Evolutionary conservation across 2,888 invertebrate genomes (phyloP), one percentile per base, ranked within the genome.

Genomic region (Acanthosepion pharaonis): DNA sequence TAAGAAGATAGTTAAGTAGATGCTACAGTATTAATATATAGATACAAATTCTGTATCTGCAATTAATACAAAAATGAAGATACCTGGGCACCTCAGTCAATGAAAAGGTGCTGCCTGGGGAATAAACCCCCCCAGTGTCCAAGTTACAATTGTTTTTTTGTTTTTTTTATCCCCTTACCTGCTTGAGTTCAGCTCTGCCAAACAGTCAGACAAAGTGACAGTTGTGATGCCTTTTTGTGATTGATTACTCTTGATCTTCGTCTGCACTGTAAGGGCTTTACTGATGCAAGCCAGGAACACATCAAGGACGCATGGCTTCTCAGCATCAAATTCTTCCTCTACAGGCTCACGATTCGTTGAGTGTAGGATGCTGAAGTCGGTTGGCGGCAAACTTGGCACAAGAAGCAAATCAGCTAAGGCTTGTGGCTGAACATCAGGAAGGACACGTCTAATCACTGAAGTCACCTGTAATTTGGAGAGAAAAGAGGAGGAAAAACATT

Each of bases 251-350:
- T 98, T 98, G 15, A 98, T 98, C 97, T 99, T 99, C 48, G 99
- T 98, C 97, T 99, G 99, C 4, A 99, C 98, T 5, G 98, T 98
- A 95, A 99, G 98, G 0, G 99, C 98, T 97, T 99, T 99, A 78
- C 99, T 99, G 95, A 99, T 98, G 96, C 99, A 99, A 95, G 99
- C 98, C 95, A 99, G 98, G 96, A 99, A 98, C 95, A 99, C 98
- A 97, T 99, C 99, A 95, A 99, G 97, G 95, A 99, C 98, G 5
- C 99, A 99, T 42, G 98, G 97, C 48, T 97, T 97, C 51, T 97
- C 96, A 3, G 98, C 97, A 95, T 97, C 96, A 95, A 97, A 95
- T 97, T 97, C 96, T 3, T 94, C 94, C 11, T 96, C 96, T 8
- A 95, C 96, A 15, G 95, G 95, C 92, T 96, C 96, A 42, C 95